These are phyloP conservation scores for Quadriops clusia DNA, from an alignment of 2,888 invertebrate species.

Conservation along the genomic window DNA sequence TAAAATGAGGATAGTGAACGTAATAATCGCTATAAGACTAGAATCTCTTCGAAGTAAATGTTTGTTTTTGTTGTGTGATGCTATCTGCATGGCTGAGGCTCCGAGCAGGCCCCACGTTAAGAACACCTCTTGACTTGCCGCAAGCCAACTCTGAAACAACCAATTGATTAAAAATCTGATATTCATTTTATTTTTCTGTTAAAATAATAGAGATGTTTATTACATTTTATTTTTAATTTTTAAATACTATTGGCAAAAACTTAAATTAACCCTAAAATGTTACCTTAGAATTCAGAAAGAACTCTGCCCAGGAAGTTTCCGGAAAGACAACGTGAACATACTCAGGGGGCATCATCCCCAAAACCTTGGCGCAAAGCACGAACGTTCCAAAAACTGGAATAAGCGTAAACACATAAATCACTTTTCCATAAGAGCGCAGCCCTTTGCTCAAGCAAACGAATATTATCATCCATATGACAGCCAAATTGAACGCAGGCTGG, in stretches of 20 bases:
- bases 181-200: no score
- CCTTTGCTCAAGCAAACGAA: conserved; percentile 83
- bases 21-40: conserved; percentile 55
- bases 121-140: conserved; percentile 80
- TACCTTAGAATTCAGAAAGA: conserved; percentile 72
- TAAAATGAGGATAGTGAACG: conserved; percentile 60
- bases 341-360: conserved; percentile 59
- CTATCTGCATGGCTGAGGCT: conserved; percentile 68
- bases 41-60: conserved; percentile 52
- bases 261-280: no score
- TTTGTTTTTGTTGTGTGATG: conserved; percentile 61
- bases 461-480: conserved; percentile 82
- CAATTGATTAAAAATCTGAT: no score
- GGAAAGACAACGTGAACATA: conserved; percentile 60
- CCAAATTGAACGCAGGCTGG: conserved; percentile 81
- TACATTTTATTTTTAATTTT: no score
- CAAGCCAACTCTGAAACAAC: conserved; percentile 68
- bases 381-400: conserved; percentile 66
- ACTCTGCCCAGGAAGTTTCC: conserved; percentile 72
- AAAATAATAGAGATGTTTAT: no score
- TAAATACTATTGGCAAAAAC: no score
- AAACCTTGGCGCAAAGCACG: conserved; percentile 59
- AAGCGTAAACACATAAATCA: conserved; percentile 66
- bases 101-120: conserved; percentile 80
- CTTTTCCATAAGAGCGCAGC: conserved; percentile 71